Conservation (phyloP, 2,797 vertebrate genomes). For the Neomorphus geoffroyi region DNA sequence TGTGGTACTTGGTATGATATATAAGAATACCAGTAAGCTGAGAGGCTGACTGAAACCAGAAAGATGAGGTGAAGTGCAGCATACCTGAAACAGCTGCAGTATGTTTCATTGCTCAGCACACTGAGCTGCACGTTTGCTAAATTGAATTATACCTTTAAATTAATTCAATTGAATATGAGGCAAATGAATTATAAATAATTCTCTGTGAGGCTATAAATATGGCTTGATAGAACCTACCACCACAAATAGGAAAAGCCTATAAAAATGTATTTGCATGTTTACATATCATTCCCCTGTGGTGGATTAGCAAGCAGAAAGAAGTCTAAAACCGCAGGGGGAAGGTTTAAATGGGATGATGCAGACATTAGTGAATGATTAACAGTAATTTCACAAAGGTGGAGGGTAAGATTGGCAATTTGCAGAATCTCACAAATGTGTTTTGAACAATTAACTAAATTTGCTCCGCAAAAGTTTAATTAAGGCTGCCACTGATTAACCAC, state of each 20-base stretch:
- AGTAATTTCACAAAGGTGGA: constrained; percentile 70
- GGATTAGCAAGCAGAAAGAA: constrained; percentile 67
- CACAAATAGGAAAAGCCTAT: constrained; percentile 53
- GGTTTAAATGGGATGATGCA: constrained; percentile 69
- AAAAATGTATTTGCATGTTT: constrained; percentile 61
- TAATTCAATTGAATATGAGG: constrained; percentile 59
- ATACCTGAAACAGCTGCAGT: background rate
- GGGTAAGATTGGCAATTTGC: constrained; percentile 66
- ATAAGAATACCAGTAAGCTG: background rate
- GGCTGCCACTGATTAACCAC: background rate
- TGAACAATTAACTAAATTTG: constrained; percentile 70
- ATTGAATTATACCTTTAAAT: constrained; percentile 53
- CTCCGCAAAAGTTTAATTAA: constrained; percentile 51
- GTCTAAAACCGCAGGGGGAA: constrained; percentile 67
- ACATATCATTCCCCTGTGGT: constrained; percentile 62
- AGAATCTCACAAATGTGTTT: constrained; percentile 68
- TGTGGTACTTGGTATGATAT: background rate
- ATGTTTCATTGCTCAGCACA: background rate
- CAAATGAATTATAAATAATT: constrained; percentile 55
- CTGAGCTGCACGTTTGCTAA: constrained; percentile 8
- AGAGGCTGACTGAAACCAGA: background rate
- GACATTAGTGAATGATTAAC: constrained; percentile 75
- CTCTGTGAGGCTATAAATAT: constrained; percentile 46
- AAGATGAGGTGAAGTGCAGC: background rate
- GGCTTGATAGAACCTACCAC: constrained; percentile 27